Conservation (phyloP, 2,797 vertebrate species). For the Cygnus olor region DNA sequence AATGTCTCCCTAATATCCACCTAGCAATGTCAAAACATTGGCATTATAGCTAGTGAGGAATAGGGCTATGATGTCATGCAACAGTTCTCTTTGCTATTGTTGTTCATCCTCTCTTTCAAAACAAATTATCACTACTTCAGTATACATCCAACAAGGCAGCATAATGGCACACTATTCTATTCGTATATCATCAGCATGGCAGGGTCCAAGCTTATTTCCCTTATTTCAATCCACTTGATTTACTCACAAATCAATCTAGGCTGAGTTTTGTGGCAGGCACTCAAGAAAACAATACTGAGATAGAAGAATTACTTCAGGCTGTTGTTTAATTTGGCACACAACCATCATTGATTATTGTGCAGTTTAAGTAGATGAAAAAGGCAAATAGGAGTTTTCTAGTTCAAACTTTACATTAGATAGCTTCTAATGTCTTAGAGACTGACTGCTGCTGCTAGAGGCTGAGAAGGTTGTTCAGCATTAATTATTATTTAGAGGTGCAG, state of each 20-base stretch:
- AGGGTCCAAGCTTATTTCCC: not conserved
- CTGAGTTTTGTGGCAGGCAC: not conserved
- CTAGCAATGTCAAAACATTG: not conserved
- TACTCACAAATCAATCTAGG: not conserved
- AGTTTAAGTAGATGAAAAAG: constrained; percentile 6
- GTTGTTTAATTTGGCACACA: constrained; percentile 28
- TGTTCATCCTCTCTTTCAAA: not conserved
- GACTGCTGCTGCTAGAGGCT: not conserved
- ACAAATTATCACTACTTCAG: not conserved
- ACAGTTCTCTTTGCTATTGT: not conserved
- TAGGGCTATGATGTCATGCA: not conserved
- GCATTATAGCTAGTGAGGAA: not conserved
- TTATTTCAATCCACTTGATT: not conserved
- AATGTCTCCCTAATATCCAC: not conserved
- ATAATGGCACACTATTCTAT: not conserved
- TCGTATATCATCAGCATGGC: not conserved
- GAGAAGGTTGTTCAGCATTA: not conserved
- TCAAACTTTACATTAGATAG: not conserved
- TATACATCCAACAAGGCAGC: not conserved
- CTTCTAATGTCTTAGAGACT: not conserved
- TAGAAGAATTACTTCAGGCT: not conserved
- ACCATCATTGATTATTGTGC: not conserved
- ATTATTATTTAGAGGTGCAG: not conserved
- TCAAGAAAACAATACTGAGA: not conserved
- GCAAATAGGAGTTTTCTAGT: not conserved